Conservation (phyloP, 2,797 vertebrate genomes). For the Valencia hispanica region DNA sequence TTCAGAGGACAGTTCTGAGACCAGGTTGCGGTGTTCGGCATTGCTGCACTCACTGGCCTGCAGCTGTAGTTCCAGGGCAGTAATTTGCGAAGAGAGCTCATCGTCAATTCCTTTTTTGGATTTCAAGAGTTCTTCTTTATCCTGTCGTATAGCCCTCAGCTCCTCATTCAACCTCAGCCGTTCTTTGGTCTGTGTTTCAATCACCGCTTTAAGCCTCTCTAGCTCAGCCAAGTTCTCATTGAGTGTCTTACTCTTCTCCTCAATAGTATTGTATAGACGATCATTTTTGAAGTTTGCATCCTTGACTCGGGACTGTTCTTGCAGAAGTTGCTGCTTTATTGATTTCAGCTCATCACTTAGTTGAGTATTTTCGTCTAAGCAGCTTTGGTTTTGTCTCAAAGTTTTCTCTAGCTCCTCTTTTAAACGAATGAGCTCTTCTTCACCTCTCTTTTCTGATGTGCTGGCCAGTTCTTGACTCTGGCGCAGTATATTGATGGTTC, state of each 20-base stretch:
- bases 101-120: conserved; percentile 80
- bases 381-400: conserved; percentile 85
- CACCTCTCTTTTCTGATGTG: conserved; percentile 79
- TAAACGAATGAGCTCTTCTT: conserved; percentile 84
- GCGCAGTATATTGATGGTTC: conserved; percentile 84
- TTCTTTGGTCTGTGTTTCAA: conserved; percentile 89
- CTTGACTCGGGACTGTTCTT: conserved; percentile 86
- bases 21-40: conserved; percentile 88
- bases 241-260: conserved; percentile 87
- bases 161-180: conserved; percentile 89
- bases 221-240: conserved; percentile 86
- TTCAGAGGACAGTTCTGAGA: conserved; percentile 93
- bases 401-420: conserved; percentile 87
- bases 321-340: conserved; percentile 85
- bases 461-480: conserved; percentile 88
- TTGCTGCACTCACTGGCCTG: conserved; percentile 86
- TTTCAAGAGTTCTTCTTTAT: conserved; percentile 85
- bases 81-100: conserved; percentile 85
- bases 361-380: conserved; percentile 74
- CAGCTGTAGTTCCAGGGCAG: conserved; percentile 88
- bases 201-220: conserved; percentile 85
- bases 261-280: conserved; percentile 85
- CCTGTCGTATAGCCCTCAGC: conserved; percentile 80
- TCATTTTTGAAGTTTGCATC: conserved; percentile 87
- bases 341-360: conserved; percentile 84